Evolutionary conservation across 2,113 vertebrate species (phyloP), one percentile per base, ranked within the genome.

Genomic region (Guaruba guarouba): DNA sequence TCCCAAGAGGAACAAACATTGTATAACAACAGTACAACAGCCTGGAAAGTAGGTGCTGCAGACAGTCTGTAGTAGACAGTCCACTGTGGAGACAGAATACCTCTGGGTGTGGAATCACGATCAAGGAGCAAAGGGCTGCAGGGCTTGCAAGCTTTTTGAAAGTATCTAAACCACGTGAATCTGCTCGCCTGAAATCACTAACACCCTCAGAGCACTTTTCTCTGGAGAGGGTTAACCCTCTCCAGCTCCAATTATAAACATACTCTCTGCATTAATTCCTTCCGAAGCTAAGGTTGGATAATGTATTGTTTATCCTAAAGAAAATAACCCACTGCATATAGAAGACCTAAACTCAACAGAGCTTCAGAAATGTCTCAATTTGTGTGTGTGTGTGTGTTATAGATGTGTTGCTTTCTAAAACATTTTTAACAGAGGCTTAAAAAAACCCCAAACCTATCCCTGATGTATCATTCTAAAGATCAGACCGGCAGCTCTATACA

Each of bases 1-100:
- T 96, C 77, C 84, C 1, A 9, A 97, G 91, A 87, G 84, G 75
- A 95, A 93, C 87, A 91, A 82, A 90, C 48, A 57, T 88, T 94
- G 64, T 46, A 46, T 92, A 93, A 94, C 70, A 44, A 41, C 20
- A 80, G 51, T 12, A 63, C 7, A 70, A 70, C 25, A 77, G 67
- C 48, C 57, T 19, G 64, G 61, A 69, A 89, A 82, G 70, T 19
- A 67, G 78, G 49, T 71, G 57, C 43, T 61, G 8, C 37, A 78
- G 69, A 78, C 8, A n/a, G 48, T 24, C 66, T 79, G 61, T 8
- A 43, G 70, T 9, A 43, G 70, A 68, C 11, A 17, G 33, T 14
- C 35, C 39, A 15, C 52, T 35, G 24, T 19, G 4, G 15, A 81
- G 66, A 85, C 54, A 43, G 43, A 68, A 28, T 15, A 70, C 31